Percentiles rank a stretch among this genome's conserved stretches.
Conservation (phyloP, 2,888 invertebrate genomes). For the Villa cingulata region DNA sequence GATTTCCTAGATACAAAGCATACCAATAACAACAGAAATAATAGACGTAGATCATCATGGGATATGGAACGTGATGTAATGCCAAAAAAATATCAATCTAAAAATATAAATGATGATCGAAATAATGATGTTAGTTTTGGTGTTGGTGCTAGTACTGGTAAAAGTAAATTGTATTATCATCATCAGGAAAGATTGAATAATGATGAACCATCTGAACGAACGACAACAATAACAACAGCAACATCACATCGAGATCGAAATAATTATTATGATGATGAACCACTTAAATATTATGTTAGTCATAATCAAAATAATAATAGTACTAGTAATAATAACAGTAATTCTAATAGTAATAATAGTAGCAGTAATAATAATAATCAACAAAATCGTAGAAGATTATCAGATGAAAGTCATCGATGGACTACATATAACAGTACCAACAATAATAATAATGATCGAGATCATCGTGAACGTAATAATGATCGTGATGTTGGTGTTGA, state of each 20-base stretch:
- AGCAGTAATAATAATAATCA: background rate
- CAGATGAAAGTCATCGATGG: slow-evolving; percentile 31
- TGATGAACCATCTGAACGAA: background rate
- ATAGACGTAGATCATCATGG: slow-evolving; percentile 11
- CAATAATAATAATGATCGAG: background rate
- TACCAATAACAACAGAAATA: slow-evolving; percentile 4
- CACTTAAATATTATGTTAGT: slow-evolving; percentile 5
- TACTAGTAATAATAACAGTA: background rate
- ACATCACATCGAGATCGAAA: background rate
- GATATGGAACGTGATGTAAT: slow-evolving; percentile 8
- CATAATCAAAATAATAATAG: background rate
- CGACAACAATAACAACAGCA: background rate
- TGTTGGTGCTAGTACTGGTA: too few relatives aligned
- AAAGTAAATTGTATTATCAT: too few relatives aligned
- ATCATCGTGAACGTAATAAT: slow-evolving; percentile 4
- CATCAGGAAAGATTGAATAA: too few relatives aligned
- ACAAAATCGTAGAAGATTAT: slow-evolving; percentile 29
- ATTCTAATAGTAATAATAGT: background rate
- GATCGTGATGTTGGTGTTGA: background rate
- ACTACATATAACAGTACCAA: background rate
- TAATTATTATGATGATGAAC: slow-evolving; percentile 12
- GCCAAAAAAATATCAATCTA: background rate
- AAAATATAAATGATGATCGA: too few relatives aligned
- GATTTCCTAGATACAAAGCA: too few relatives aligned
- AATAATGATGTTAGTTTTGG: too few relatives aligned